Evolutionary conservation across 2,888 invertebrate species (phyloP).

Genomic region (Odontocerum albicorne): DNA sequence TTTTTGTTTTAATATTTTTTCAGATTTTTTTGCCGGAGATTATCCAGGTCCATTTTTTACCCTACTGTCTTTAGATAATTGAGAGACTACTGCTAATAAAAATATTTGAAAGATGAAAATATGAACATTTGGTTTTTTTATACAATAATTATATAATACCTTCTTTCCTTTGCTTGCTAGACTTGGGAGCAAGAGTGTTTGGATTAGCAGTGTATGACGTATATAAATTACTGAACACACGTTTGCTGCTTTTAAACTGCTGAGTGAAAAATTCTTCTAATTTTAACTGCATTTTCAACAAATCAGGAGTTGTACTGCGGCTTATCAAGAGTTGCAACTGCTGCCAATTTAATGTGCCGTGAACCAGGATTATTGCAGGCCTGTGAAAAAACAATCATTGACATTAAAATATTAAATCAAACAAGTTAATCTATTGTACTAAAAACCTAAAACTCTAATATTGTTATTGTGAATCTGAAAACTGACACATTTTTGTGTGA

Average conservation of each 20-base stretch:
- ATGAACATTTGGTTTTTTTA: no score
- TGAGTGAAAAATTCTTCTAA: constrained; percentile 97
- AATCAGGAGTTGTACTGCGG: constrained; percentile 94
- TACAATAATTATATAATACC: no score
- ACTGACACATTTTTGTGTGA: no score
- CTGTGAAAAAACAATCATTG: no score
- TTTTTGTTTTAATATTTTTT: no score
- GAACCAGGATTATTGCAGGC: constrained; percentile 88
- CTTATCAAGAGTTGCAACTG: constrained; percentile 95
- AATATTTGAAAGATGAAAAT: no score
- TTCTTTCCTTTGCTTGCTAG: constrained; percentile 37
- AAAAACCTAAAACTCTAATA: no score
- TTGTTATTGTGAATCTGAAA: no score
- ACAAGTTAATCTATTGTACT: not conserved
- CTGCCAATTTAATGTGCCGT: constrained; percentile 93
- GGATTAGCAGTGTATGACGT: constrained; percentile 43
- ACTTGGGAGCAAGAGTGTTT: constrained; percentile 36
- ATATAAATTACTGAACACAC: constrained; percentile 77
- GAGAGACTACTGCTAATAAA: no score
- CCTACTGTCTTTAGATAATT: no score
- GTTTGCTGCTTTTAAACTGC: constrained; percentile 94
- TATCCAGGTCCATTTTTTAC: no score
- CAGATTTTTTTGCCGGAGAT: no score
- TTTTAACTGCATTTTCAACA: constrained; percentile 95
- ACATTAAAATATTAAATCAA: not conserved